Conservation (phyloP, 1,140 invertebrate species). For the Drosophila quadrilineata region DNA sequence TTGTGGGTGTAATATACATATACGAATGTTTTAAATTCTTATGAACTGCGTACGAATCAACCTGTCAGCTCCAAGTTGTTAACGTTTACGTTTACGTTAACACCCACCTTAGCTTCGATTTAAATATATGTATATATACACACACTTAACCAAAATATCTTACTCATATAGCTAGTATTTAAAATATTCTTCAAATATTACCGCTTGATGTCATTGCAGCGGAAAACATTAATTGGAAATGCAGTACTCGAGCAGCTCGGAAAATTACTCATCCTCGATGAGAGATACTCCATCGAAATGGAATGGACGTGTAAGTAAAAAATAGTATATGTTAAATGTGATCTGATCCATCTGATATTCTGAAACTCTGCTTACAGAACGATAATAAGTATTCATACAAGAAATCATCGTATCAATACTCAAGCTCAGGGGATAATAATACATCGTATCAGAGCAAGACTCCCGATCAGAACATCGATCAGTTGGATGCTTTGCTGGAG, state of each 20-base stretch:
- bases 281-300: constrained; percentile 70
- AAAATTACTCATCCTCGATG: constrained; percentile 76
- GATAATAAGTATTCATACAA: constrained; percentile 78
- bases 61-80: constrained; percentile 48
- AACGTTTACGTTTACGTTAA: constrained; percentile 57
- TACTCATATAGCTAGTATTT: constrained; percentile 33
- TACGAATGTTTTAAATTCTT: constrained; percentile 51
- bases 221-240: constrained; percentile 65
- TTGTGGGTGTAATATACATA: constrained; percentile 37
- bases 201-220: constrained; percentile 56
- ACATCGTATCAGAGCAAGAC: constrained; percentile 60
- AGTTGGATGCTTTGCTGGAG: constrained; percentile 83
- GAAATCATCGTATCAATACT: constrained; percentile 78
- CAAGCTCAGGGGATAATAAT: constrained; percentile 61
- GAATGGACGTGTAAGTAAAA: constrained; percentile 59
- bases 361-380: constrained; percentile 35
- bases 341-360: not conserved
- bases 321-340: not conserved
- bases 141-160: no score
- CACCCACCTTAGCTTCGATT: constrained; percentile 41
- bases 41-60: constrained; percentile 44
- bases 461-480: constrained; percentile 82
- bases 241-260: constrained; percentile 77
- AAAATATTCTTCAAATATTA: constrained; percentile 41
- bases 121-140: constrained; percentile 26